A percentile compares a stretch with the other conserved stretches of the same genome.
Evolutionary conservation across 2,113 vertebrate genomes (phyloP).

Genomic region (Cricetomys ansorgei): DNA sequence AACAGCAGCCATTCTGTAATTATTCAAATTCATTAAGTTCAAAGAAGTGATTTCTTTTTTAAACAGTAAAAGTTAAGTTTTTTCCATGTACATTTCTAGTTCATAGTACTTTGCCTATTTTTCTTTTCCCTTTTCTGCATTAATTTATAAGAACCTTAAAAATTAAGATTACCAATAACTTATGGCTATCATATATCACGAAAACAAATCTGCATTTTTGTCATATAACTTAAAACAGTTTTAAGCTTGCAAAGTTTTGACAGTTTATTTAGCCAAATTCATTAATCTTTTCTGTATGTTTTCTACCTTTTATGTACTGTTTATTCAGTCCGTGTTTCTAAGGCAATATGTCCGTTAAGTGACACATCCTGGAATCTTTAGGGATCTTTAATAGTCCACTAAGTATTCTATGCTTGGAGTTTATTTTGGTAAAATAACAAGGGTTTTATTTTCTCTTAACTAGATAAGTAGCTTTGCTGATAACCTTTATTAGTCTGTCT

Average conservation of each 20-base stretch:
- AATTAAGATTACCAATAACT: not conserved
- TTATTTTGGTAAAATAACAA: not conserved
- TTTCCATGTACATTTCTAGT: not conserved
- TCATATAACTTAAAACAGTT: not conserved
- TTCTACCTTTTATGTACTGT: not conserved
- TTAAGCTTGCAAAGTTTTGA: not conserved
- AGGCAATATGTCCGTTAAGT: not conserved
- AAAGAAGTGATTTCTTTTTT: not conserved
- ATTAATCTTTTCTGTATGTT: not conserved
- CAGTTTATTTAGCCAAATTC: not conserved
- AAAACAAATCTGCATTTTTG: not conserved
- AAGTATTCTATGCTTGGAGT: not conserved
- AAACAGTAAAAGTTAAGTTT: not conserved
- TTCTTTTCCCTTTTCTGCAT: not conserved
- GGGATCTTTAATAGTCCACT: not conserved
- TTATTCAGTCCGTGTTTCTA: not conserved
- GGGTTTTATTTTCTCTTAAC: not conserved
- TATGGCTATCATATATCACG: not conserved
- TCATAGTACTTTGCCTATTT: not conserved
- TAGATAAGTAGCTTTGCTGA: not conserved
- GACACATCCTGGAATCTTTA: not conserved
- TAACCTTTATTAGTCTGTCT: not conserved
- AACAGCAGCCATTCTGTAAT: not conserved
- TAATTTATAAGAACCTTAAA: constrained; percentile 39
- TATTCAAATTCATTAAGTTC: not conserved